Base-by-base conservation (phyloP, 2,113 vertebrate genomes). In the Campylomormyrus tamandua region DNA sequence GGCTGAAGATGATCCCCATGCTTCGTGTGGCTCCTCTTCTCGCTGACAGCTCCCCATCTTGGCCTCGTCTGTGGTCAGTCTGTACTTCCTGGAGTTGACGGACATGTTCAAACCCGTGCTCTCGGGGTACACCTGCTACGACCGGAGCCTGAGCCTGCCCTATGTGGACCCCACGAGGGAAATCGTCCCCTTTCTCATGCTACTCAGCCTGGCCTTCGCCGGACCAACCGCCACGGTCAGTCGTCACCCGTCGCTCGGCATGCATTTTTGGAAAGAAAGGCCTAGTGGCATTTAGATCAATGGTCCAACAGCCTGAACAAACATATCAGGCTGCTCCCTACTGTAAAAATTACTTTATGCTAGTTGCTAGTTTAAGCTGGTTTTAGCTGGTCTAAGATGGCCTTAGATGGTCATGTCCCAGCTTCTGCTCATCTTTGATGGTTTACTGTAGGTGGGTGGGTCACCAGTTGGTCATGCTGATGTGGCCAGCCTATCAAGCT, bases 1-100 rank as follows among this genome's bases (percentile, higher is more conserved):
- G 3, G 35, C 39, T 46, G 52, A 21, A 27, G 8, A 10, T 27
- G 48, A 56, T 31, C 42, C 56, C 21, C 53, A 45, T 74, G 27
- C 3, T 83, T 83, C 91, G 50, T 91, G 17, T 94, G 91, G 90
- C 70, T 91, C 94, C 93, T 88, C 17, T 93, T 92, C n/a, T 66
- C 15, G 3, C 70, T 46, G 45, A 89, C 93, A 99, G 98, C 94
- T 99, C 93, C 98, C 98, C 2, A 99, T 99, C 92, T 91, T 99
- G 95, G 97, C 98, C 19, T 99, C 98, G 10, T 99, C 97, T 2
- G 96, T 99, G 92, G 98, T 99, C 90, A 99, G 97, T 90, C 96
- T 99, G n/a, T 99, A 99, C 93, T 99, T 99, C 92, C 96, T 99
- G 90, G 98, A 99, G 93, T 97, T 98, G 93, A 99, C 98, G 0